Conservation (phyloP, 2,888 invertebrate species). For the Sphinx pinastri region DNA sequence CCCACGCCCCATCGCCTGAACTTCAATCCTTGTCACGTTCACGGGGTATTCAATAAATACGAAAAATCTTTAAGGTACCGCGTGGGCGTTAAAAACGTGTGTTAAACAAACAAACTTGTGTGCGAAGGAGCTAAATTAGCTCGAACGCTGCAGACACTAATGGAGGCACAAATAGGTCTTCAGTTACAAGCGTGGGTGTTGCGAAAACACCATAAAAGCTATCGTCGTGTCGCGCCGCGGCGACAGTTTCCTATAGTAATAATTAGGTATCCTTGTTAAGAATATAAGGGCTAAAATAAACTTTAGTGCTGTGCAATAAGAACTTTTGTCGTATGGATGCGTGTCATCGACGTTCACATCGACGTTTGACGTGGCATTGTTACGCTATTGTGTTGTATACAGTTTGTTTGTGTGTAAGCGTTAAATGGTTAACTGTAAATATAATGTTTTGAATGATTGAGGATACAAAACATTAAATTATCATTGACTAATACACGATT, state of each 20-base stretch:
- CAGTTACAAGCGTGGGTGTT: conserved; percentile 14
- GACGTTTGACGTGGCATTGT: background rate
- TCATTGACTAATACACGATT: no score
- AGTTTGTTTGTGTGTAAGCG: background rate
- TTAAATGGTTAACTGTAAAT: background rate
- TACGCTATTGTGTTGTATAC: background rate
- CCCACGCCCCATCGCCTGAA: background rate
- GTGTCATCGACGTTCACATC: background rate
- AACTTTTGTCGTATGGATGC: background rate
- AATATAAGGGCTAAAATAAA: background rate
- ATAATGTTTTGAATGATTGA: background rate
- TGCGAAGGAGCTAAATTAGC: conserved; percentile 5
- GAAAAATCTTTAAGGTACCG: background rate
- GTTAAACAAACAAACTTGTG: background rate
- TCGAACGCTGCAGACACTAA: conserved; percentile 1
- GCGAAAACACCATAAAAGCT: conserved; percentile 17
- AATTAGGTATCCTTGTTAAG: background rate
- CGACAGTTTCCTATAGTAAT: conserved; percentile 1
- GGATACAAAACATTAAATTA: background rate
- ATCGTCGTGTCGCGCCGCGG: background rate
- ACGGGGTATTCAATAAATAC: background rate
- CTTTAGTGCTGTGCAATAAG: background rate
- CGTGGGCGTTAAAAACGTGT: background rate
- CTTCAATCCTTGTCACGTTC: background rate
- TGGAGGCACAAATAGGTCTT: conserved; percentile 11